phyloP scores from a whole-genome alignment of 2,113 vertebrate species.

The Solea solea region DNA sequence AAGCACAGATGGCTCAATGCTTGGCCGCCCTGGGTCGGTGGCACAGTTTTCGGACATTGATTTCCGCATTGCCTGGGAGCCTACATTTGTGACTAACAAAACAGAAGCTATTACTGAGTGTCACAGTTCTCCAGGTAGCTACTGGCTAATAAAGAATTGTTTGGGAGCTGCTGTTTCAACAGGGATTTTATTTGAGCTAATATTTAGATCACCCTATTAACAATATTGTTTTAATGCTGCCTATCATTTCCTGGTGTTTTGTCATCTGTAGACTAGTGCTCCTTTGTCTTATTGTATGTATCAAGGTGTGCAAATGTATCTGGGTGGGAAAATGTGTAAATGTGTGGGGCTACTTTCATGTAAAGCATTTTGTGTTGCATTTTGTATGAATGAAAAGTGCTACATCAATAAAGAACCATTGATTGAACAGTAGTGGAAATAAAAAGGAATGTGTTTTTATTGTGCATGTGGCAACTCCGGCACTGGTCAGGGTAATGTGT shows the following conservation, averaged over 20 bases:
- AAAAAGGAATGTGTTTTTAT: conserved; percentile 29
- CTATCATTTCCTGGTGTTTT: too few species aligned
- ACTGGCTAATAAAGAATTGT: conserved; percentile 50
- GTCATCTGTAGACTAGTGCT: too few species aligned
- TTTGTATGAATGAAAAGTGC: too few species aligned
- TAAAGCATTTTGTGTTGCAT: too few species aligned
- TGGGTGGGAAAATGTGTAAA: too few species aligned
- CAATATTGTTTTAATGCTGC: too few species aligned
- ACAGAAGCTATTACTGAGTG: conserved; percentile 62
- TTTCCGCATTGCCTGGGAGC: conserved; percentile 39
- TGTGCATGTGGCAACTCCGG: conserved; percentile 28
- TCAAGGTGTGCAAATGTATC: too few species aligned
- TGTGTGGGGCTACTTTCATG: too few species aligned
- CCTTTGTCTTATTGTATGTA: too few species aligned
- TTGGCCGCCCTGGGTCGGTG: conserved; percentile 59
- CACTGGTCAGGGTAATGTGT: conserved; percentile 14
- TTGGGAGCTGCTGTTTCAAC: conserved; percentile 7
- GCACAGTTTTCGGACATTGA: conserved; percentile 35
- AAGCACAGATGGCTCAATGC: conserved; percentile 60
- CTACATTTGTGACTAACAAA: conserved; percentile 68
- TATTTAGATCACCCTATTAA: too few species aligned
- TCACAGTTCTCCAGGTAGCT: conserved; percentile 58
- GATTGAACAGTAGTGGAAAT: conserved; percentile 1
- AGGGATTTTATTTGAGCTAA: too few species aligned
- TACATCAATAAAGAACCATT: too few species aligned